A percentile compares a stretch with the other conserved stretches of the same genome.
Evolutionary conservation across 2,797 vertebrate genomes (phyloP).

Genomic region (Platyrinchus mystaceus): DNA sequence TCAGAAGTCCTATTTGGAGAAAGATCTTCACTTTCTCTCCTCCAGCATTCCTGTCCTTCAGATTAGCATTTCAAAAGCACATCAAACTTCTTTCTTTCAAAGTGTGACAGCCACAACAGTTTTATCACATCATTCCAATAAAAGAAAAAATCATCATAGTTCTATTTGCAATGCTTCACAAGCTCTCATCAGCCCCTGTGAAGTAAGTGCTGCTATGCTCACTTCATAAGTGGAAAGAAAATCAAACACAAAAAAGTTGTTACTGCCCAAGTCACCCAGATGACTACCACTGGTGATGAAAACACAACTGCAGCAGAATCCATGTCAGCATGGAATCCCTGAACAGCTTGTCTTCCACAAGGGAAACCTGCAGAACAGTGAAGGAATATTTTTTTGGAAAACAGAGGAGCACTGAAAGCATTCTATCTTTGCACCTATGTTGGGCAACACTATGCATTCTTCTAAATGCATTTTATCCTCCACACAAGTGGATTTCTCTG

Average conservation of each 20-base stretch:
- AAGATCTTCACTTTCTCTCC: not conserved
- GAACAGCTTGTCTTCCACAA: not conserved
- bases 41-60: not conserved
- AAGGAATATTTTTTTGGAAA: not conserved
- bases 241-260: not conserved
- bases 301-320: not conserved
- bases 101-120: not conserved
- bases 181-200: not conserved
- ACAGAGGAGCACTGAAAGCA: not conserved
- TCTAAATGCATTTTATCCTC: not conserved
- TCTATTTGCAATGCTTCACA: not conserved
- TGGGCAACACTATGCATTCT: not conserved
- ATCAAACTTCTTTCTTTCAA: not conserved
- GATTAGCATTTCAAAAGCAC: not conserved
- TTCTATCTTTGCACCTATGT: not conserved
- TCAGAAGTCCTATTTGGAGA: not conserved
- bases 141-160: not conserved
- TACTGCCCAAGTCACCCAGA: not conserved
- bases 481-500: not conserved
- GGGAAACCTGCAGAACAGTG: not conserved
- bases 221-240: not conserved
- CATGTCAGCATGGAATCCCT: not conserved
- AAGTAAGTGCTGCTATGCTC: not conserved
- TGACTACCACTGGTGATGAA: not conserved
- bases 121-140: not conserved